Evolutionary conservation across 2,888 invertebrate species (phyloP).

Genomic region (Marasmarcha lunaedactyla): DNA sequence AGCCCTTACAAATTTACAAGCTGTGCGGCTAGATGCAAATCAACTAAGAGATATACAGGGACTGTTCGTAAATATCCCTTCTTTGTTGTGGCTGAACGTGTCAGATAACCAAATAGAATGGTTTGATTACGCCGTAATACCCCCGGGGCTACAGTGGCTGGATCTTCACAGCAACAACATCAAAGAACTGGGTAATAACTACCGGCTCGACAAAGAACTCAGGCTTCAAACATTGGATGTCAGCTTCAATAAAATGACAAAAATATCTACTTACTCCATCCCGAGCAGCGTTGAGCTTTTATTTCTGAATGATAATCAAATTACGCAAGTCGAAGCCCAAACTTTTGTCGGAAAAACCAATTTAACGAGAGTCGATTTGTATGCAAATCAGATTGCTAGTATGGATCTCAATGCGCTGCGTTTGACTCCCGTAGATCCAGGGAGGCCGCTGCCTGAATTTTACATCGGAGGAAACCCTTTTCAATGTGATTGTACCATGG

Average conservation of each 20-base stretch:
- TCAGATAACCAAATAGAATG: constrained; percentile 90
- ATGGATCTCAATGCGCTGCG: constrained; percentile 91
- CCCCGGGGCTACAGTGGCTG: constrained; percentile 86
- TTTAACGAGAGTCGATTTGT: constrained; percentile 90
- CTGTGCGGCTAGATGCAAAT: constrained; percentile 89
- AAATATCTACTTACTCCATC: constrained; percentile 80
- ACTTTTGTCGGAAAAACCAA: constrained; percentile 91
- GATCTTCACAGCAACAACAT: constrained; percentile 91
- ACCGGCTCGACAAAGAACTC: constrained; percentile 77
- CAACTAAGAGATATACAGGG: constrained; percentile 84
- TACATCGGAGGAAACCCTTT: constrained; percentile 95
- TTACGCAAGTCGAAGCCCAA: constrained; percentile 86
- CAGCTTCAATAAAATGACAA: constrained; percentile 89
- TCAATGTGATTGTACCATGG: constrained; percentile 94
- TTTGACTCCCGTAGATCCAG: constrained; percentile 82
- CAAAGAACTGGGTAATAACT: constrained; percentile 81
- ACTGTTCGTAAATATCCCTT: constrained; percentile 85
- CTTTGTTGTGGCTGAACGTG: constrained; percentile 89
- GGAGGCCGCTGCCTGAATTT: constrained; percentile 85
- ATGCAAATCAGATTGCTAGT: constrained; percentile 90
- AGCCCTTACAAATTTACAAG: constrained; percentile 82
- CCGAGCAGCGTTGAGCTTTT: constrained; percentile 88
- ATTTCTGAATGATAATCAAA: constrained; percentile 90
- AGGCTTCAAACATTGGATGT: constrained; percentile 87
- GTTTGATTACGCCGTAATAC: constrained; percentile 90